phyloP scores from a whole-genome alignment of 2,888 invertebrate species.

The Mythimna vitellina region DNA sequence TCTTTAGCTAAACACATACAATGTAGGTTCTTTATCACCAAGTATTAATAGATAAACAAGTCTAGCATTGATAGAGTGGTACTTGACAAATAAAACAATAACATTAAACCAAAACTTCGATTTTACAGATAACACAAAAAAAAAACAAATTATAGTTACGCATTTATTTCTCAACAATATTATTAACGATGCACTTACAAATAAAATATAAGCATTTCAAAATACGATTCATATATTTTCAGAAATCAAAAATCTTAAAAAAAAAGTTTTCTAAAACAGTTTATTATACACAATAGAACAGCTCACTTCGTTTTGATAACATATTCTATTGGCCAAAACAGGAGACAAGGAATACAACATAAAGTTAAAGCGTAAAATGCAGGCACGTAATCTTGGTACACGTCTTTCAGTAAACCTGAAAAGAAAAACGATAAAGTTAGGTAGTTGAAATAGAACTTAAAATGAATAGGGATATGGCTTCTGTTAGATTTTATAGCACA shows the following conservation, averaged over 20 bases:
- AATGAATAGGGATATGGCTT: neutral
- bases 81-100: too few relatives aligned
- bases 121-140: neutral
- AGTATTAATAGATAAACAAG: too few relatives aligned
- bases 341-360: slow-evolving; percentile 82
- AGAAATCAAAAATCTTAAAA: neutral
- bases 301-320: slow-evolving; percentile 58
- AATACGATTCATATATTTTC: slow-evolving; percentile 17
- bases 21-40: too few relatives aligned
- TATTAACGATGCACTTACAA: slow-evolving; percentile 15
- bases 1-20: too few relatives aligned
- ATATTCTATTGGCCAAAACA: slow-evolving; percentile 83
- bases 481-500: neutral
- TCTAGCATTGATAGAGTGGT: too few relatives aligned
- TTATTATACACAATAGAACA: neutral
- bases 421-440: slow-evolving; percentile 17
- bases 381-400: slow-evolving; percentile 80
- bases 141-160: neutral
- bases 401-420: slow-evolving; percentile 82
- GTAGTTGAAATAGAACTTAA: neutral
- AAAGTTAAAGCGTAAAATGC: slow-evolving; percentile 81
- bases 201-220: slow-evolving; percentile 9
- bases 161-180: slow-evolving; percentile 34
- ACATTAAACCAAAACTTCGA: neutral
- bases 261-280: neutral